phyloP scores from a whole-genome alignment of 2,113 vertebrate genomes.

The Dasyurus viverrinus region DNA sequence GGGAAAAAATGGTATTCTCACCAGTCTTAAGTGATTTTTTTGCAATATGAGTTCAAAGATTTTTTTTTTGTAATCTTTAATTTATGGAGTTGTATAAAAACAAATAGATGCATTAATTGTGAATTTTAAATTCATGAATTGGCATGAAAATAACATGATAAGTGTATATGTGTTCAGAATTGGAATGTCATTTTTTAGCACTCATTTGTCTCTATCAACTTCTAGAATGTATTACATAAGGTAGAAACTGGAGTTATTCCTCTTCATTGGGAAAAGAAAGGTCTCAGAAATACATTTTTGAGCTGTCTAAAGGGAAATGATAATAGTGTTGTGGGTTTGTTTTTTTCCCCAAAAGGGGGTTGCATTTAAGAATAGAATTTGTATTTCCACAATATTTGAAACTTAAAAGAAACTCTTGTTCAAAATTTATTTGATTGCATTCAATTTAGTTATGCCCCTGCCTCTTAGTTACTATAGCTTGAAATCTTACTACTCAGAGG shows the following conservation, averaged over 20 bases:
- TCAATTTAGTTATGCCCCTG: neutral
- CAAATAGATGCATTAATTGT: neutral
- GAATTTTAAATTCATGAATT: neutral
- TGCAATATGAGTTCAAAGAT: conserved; percentile 4
- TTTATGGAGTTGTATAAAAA: neutral
- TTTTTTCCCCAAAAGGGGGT: neutral
- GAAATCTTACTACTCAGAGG: neutral
- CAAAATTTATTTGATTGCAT: neutral
- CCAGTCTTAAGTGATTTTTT: conserved; percentile 41
- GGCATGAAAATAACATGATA: neutral
- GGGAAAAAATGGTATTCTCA: conserved; percentile 26
- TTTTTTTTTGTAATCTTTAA: neutral
- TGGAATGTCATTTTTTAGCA: neutral
- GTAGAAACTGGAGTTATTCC: neutral
- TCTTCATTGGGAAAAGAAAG: conserved; percentile 27
- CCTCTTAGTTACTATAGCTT: neutral
- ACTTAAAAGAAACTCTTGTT: neutral
- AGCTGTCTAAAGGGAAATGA: neutral
- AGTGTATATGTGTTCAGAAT: conserved; percentile 16
- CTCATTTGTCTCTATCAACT: conserved; percentile 13
- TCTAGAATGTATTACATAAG: neutral
- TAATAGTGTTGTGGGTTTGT: neutral
- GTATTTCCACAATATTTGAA: neutral
- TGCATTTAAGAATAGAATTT: neutral
- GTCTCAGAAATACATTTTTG: neutral